Percentiles rank a stretch among this genome's conserved stretches.
These are phyloP conservation scores for Spheniscus mendiculus DNA, from an alignment of 2,113 vertebrate genomes.

Conservation along the genomic window DNA sequence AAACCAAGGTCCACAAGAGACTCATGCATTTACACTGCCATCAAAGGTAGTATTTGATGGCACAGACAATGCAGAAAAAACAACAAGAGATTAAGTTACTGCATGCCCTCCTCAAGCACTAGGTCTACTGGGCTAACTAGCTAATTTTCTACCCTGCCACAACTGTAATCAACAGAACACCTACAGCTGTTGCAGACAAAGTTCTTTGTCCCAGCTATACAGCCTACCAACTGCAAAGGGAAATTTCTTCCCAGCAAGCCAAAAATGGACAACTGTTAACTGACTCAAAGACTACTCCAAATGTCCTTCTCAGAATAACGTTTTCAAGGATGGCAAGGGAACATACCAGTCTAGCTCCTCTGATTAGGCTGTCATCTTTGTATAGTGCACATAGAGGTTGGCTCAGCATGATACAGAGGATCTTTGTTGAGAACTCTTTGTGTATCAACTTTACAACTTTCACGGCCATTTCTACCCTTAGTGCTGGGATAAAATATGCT, in stretches of 20 bases:
- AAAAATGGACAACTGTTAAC: neutral
- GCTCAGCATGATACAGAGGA: neutral
- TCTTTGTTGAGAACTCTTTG: neutral
- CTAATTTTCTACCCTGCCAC: neutral
- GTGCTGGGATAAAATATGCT: neutral
- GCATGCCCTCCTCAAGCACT: neutral
- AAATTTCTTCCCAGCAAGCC: neutral
- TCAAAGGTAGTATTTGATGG: neutral
- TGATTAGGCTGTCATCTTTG: neutral
- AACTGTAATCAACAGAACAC: neutral
- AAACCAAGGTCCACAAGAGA: rapidly evolving
- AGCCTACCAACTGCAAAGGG: neutral
- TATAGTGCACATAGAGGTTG: rapidly evolving
- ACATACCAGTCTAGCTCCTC: neutral
- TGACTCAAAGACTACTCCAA: neutral
- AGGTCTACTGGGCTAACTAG: neutral
- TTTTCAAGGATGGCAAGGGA: neutral
- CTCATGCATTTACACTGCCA: neutral
- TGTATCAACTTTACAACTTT: neutral
- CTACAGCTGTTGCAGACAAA: neutral
- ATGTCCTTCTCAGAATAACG: neutral
- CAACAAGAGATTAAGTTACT: neutral
- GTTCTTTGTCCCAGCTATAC: neutral
- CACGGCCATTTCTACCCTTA: neutral
- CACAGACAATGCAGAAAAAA: neutral